These are phyloP conservation scores for Idris sp. DNA, from an alignment of 1,140 invertebrate genomes.

Conservation along the genomic window DNA sequence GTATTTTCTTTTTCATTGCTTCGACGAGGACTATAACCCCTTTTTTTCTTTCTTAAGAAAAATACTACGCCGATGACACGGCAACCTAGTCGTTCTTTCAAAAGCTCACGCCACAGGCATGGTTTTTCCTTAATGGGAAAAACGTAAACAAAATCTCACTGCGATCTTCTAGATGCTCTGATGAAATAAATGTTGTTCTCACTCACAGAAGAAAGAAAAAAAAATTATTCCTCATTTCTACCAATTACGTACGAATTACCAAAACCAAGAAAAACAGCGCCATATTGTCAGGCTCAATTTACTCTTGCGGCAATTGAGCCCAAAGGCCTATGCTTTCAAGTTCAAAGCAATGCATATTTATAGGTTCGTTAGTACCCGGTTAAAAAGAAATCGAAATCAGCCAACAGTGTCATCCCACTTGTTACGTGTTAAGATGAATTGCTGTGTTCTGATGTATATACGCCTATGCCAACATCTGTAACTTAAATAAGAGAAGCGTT, in stretches of 20 bases:
- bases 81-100: conserved; percentile 18
- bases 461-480: conserved; percentile 26
- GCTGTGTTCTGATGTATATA: conserved; percentile 26
- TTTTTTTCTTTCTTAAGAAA: conserved; percentile 59
- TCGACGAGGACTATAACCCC: conserved; percentile 26
- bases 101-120: conserved; percentile 38
- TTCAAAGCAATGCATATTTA: conserved; percentile 72
- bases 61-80: conserved; percentile 72
- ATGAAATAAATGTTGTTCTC: conserved; percentile 69
- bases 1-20: conserved; percentile 39
- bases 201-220: conserved; percentile 36
- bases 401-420: conserved; percentile 26
- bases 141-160: conserved; percentile 73
- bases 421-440: conserved; percentile 44
- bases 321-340: conserved; percentile 57
- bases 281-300: conserved; percentile 45
- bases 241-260: conserved; percentile 65
- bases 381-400: conserved; percentile 64
- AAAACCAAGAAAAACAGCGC: conserved; percentile 55
- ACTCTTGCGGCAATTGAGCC: conserved; percentile 65
- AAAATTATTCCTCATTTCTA: conserved; percentile 52
- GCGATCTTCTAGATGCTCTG: conserved; percentile 61
- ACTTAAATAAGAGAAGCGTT: conserved; percentile 30
- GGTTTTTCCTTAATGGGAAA: conserved; percentile 68
- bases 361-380: conserved; percentile 67